Evolutionary conservation across 2,113 vertebrate species (phyloP).

Genomic region (Athene noctua): DNA sequence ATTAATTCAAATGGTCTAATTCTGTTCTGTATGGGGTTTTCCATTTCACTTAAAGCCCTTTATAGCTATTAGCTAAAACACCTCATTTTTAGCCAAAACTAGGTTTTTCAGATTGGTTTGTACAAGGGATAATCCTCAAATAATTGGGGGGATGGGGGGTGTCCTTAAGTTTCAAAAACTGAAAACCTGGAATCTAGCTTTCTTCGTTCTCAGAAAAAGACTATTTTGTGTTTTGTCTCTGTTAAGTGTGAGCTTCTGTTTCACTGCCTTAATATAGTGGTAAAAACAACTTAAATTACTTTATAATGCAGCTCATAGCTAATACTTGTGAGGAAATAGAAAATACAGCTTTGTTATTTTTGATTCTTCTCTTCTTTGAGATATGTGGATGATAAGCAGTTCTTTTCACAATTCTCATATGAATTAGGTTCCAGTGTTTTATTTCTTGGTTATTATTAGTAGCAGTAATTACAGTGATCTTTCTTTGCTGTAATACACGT

Average conservation of each 20-base stretch:
- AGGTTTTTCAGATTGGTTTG: neutral
- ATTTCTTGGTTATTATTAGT: neutral
- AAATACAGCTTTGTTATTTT: neutral
- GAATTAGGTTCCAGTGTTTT: neutral
- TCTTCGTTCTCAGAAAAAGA: neutral
- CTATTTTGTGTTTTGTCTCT: neutral
- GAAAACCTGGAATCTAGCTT: neutral
- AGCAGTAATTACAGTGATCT: neutral
- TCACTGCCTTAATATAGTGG: neutral
- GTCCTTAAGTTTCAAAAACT: neutral
- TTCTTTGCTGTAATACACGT: neutral
- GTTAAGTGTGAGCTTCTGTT: neutral
- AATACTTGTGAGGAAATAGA: neutral
- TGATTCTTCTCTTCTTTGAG: neutral
- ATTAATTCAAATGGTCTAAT: neutral
- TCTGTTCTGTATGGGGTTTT: neutral
- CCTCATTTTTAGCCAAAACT: neutral
- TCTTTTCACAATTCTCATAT: neutral
- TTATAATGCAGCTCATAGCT: neutral
- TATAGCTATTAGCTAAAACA: neutral
- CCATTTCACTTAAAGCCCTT: neutral
- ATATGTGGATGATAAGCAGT: neutral
- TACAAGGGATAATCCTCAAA: neutral
- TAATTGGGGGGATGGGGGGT: fast-evolving
- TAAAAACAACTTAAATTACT: neutral